Evolutionary conservation across 2,113 vertebrate genomes (phyloP).

Genomic region (Chloebia gouldiae): DNA sequence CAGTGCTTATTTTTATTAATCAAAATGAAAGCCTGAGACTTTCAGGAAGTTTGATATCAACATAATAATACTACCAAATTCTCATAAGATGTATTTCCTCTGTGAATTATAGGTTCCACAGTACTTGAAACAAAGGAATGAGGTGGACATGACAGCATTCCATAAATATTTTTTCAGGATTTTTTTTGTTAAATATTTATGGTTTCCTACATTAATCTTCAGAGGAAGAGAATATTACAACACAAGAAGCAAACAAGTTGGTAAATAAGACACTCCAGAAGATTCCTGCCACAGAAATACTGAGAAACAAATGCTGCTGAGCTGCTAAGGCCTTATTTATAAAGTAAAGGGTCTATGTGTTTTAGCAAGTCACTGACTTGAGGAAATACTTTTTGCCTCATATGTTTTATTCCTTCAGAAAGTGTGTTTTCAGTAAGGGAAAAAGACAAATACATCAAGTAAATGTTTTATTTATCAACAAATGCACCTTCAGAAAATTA

Average conservation of each 20-base stretch:
- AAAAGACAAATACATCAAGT: not conserved
- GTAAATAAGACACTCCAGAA: not conserved
- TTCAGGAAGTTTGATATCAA: not conserved
- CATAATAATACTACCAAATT: not conserved
- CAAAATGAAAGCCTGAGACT: not conserved
- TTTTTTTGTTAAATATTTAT: not conserved
- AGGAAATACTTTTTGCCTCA: not conserved
- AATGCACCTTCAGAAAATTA: not conserved
- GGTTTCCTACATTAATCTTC: slow-evolving; percentile 2
- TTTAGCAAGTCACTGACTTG: not conserved
- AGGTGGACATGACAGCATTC: not conserved
- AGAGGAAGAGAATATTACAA: not conserved
- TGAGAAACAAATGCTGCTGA: not conserved
- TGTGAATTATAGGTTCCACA: not conserved
- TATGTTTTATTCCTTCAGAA: not conserved
- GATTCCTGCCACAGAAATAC: not conserved
- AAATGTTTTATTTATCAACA: not conserved
- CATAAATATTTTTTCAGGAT: not conserved
- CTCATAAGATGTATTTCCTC: not conserved
- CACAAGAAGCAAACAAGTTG: not conserved
- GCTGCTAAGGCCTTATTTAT: not conserved
- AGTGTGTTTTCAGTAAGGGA: not conserved
- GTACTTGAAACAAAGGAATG: not conserved
- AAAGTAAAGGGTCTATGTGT: not conserved
- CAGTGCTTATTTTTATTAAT: not conserved